Percentiles rank a stretch among this genome's conserved stretches.
Evolutionary conservation across 2,888 invertebrate genomes (phyloP).

Genomic region (Aplocera efformata): DNA sequence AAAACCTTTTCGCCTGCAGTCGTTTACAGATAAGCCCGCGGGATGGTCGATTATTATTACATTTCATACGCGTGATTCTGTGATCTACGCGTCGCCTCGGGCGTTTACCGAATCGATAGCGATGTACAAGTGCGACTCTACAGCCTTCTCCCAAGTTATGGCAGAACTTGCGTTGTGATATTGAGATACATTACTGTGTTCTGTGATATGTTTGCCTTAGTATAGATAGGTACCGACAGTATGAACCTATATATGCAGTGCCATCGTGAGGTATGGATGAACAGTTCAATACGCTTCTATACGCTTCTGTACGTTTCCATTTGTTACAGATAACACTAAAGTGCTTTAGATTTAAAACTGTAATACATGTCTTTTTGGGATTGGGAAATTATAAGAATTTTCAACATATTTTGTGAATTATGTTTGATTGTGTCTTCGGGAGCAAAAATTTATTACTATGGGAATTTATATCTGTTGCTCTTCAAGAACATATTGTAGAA

Average conservation of each 20-base stretch:
- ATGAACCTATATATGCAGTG: conserved; percentile 79
- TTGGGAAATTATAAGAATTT: no score
- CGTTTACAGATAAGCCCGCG: conserved; percentile 79
- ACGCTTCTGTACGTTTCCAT: neutral
- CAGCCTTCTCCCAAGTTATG: conserved; percentile 37
- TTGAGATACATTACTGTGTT: conserved; percentile 47
- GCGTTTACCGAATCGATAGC: conserved; percentile 64
- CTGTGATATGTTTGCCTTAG: conserved; percentile 79
- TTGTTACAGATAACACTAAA: no score
- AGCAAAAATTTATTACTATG: no score
- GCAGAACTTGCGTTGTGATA: conserved; percentile 46
- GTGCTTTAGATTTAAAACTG: no score
- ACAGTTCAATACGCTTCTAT: conserved; percentile 25
- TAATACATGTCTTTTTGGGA: no score
- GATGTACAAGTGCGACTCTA: conserved; percentile 55
- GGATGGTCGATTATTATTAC: conserved; percentile 80
- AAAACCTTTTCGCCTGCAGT: conserved; percentile 80
- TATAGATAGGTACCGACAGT: conserved; percentile 59
- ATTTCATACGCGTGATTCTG: conserved; percentile 70
- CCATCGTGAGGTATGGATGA: conserved; percentile 75
- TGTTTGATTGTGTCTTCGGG: no score
- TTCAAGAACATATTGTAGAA: no score
- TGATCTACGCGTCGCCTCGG: conserved; percentile 65
- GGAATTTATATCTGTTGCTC: no score
- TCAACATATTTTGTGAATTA: no score